Percentiles rank a stretch among this genome's conserved stretches.
phyloP scores from a whole-genome alignment of 2,888 invertebrate genomes.

The Salpingus planirostris region DNA sequence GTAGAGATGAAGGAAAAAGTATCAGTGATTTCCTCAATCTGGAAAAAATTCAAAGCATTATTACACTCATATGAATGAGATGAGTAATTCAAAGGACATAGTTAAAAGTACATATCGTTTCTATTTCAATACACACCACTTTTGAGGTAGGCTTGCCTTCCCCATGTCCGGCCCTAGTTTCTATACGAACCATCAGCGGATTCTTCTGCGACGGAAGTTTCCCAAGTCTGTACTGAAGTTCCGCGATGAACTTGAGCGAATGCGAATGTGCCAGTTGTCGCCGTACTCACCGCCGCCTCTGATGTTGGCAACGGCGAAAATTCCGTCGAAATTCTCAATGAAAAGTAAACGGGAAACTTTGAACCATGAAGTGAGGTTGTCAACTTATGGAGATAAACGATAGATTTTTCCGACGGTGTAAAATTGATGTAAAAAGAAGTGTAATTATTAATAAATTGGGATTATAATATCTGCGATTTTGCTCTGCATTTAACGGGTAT shows the following conservation, averaged over 20 bases:
- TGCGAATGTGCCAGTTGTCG: constrained; percentile 94
- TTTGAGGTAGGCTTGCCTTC: constrained; percentile 94
- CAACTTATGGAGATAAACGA: no score
- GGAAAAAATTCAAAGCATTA: no score
- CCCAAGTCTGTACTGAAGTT: constrained; percentile 70
- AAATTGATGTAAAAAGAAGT: no score
- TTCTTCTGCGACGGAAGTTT: constrained; percentile 58
- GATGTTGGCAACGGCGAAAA: constrained; percentile 88
- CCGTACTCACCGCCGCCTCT: constrained; percentile 97
- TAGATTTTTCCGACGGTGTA: no score
- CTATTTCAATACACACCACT: constrained; percentile 41
- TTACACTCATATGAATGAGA: no score
- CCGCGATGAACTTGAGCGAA: constrained; percentile 89
- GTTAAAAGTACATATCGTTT: no score
- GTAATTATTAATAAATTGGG: no score
- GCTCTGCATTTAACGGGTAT: no score
- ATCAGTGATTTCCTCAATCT: no score
- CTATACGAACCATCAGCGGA: constrained; percentile 82
- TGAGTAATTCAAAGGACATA: no score
- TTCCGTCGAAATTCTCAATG: constrained; percentile 80
- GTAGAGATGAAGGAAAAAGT: no score
- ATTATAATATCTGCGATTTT: no score
- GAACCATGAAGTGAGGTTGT: constrained; percentile 82
- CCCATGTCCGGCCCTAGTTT: constrained; percentile 96
- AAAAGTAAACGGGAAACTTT: constrained; percentile 80